Evolutionary conservation across 2,797 vertebrate species (phyloP).

Genomic region (Enteromius trimaculatus): DNA sequence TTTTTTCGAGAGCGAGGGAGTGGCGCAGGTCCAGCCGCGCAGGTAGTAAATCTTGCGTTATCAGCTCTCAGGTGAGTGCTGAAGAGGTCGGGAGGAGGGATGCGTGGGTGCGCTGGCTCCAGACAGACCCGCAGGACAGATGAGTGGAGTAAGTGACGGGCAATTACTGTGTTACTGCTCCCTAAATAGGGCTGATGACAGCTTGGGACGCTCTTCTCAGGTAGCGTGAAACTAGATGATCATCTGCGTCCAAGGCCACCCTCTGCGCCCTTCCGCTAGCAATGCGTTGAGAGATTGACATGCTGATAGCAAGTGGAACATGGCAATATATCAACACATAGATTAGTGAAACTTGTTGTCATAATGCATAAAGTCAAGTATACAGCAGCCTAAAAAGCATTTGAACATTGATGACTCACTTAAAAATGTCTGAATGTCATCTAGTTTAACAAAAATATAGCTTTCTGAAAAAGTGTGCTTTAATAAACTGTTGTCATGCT

Average conservation of each 20-base stretch:
- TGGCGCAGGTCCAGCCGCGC: constrained; percentile 62
- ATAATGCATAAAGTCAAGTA: neutral
- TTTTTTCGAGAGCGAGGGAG: constrained; percentile 62
- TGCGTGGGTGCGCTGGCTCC: constrained; percentile 65
- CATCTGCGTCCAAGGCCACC: constrained; percentile 39
- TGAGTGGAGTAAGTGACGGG: constrained; percentile 56
- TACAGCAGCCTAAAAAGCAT: neutral
- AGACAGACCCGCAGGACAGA: constrained; percentile 60
- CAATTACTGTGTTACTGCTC: constrained; percentile 61
- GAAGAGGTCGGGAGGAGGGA: constrained; percentile 46
- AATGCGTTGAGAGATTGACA: constrained; percentile 46
- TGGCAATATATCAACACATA: constrained; percentile 26
- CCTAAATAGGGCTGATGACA: constrained; percentile 59
- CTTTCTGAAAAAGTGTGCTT: neutral
- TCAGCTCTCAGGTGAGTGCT: constrained; percentile 62
- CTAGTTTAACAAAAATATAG: neutral
- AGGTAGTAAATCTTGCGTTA: constrained; percentile 72
- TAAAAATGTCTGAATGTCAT: neutral
- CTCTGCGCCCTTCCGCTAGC: constrained; percentile 41
- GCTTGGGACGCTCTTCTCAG: constrained; percentile 50
- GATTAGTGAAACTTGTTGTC: constrained; percentile 10
- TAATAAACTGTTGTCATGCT: neutral
- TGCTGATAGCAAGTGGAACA: constrained; percentile 55
- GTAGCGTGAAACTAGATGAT: constrained; percentile 53
- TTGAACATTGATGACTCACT: neutral